These are phyloP conservation scores for Chaetogeoica ovagalla DNA, from an alignment of 2,888 invertebrate genomes.

Conservation along the genomic window DNA sequence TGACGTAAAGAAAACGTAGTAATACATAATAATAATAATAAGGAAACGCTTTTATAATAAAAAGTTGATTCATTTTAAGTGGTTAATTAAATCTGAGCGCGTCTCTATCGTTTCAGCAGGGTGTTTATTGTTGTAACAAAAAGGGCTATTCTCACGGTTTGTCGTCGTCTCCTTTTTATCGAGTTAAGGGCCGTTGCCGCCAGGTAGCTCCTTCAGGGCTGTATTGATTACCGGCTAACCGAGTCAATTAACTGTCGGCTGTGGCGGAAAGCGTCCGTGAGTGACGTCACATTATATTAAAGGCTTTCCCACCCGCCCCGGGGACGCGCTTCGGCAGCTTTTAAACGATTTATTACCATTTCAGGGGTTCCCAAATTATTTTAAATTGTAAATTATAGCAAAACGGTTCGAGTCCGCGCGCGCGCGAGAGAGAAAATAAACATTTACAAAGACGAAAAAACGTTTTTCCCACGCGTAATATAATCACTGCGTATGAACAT, in stretches of 20 bases:
- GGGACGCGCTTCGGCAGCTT: constrained; percentile 40
- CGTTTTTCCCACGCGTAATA: not conserved
- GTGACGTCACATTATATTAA: constrained; percentile 51
- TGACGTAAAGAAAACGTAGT: not conserved
- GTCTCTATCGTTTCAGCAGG: constrained; percentile 2
- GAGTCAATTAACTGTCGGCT: constrained; percentile 49
- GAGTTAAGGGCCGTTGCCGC: constrained; percentile 41
- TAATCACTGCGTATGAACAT: not conserved
- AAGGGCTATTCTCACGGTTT: constrained; percentile 33
- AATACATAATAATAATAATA: not conserved
- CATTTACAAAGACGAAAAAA: not conserved
- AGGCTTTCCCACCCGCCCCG: constrained; percentile 23
- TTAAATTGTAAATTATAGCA: not conserved
- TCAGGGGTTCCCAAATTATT: constrained; percentile 38
- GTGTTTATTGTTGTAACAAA: constrained; percentile 37
- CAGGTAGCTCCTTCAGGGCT: constrained; percentile 51
- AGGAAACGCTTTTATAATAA: not conserved
- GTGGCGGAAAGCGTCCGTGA: constrained; percentile 48
- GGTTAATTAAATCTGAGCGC: constrained; percentile 30
- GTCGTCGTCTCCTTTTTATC: constrained; percentile 49
- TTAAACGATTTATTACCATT: constrained; percentile 38
- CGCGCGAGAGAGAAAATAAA: not conserved
- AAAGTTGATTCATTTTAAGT: constrained; percentile 12
- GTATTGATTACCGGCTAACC: constrained; percentile 52
- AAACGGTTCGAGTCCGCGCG: not conserved